Base-by-base conservation (phyloP, 2,797 vertebrate species). In the Holocentrus rufus region DNA sequence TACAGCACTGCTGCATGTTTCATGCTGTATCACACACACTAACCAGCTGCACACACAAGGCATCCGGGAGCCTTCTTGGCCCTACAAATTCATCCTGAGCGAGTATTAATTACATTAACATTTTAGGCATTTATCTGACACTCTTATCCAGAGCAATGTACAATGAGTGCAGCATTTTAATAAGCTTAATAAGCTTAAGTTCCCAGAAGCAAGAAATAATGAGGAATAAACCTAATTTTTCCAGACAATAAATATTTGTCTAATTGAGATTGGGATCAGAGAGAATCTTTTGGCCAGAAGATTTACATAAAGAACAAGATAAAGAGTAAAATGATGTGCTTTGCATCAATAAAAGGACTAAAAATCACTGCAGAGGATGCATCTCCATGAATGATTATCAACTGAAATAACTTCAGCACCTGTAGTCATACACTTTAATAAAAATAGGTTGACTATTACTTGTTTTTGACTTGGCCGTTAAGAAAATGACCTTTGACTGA, bases 1-100 rank as follows among this genome's bases (percentile, higher is more conserved):
- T 65, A 31, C 55, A 54, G 64, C 67, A 36, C 50, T 56, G 62
- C 62, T 76, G 73, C 14, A 14, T 46, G 15, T 74, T 74, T 72
- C 36, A 57, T 13, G 0, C 61, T 65, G 58, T 17, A 59, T 74
- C 64, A 18, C 60, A 69, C 69, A 36, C 74, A 67, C 15, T 18
- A 64, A 74, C 42, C 81, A 63, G 55, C 42, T 15, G 10, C 30
- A 67, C 62, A 67, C 62, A 65, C 8, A 4, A 34, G 22, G 10
- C 44, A 53, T 23, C 47, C 9, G 9, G 14, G 3, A 67, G 18
- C 10, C n/a, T 18, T 10, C 5, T 11, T 7, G 31, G 15, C 54
- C 7, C 13, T 11, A 52, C 39, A 44, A 42, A 56, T 14, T 4
- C 14, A 25, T 2, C 54, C 1, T 56, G 14, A 31, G 25, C 14